A percentile compares a stretch with the other conserved stretches of the same genome.
Evolutionary conservation across 2,113 vertebrate species (phyloP).

Genomic region (Synodontis membranacea): DNA sequence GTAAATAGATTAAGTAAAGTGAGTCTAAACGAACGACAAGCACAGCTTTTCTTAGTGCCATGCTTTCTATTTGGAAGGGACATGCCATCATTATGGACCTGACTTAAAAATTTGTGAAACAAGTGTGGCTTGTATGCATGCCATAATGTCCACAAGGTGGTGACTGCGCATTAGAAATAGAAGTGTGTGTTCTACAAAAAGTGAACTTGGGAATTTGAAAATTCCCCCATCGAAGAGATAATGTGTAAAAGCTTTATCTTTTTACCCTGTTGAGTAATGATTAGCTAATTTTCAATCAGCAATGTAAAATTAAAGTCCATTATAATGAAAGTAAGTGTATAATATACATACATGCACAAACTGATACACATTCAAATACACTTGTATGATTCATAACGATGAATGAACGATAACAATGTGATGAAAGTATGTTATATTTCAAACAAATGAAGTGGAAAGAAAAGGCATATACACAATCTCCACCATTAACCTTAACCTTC

Average conservation of each 20-base stretch:
- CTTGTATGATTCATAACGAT: no score
- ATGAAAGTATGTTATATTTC: neutral
- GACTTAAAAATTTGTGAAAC: neutral
- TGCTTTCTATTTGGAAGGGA: neutral
- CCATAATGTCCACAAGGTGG: conserved; percentile 26
- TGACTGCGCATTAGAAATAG: conserved; percentile 12
- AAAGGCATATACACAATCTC: neutral
- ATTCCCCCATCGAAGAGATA: neutral
- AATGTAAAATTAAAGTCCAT: neutral
- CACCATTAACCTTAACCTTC: neutral
- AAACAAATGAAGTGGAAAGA: neutral
- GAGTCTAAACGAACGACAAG: neutral
- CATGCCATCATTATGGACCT: neutral
- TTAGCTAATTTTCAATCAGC: neutral
- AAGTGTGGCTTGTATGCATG: neutral
- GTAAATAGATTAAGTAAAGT: neutral
- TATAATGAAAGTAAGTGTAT: neutral
- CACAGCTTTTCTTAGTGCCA: neutral
- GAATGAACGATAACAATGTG: neutral
- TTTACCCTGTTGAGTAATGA: neutral
- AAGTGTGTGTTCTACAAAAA: neutral
- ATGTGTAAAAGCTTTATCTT: no score
- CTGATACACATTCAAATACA: neutral
- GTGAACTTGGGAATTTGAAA: neutral
- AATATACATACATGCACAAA: neutral